These are phyloP conservation scores for Anagyrus pseudococci DNA, from an alignment of 2,888 invertebrate genomes.

Conservation along the genomic window DNA sequence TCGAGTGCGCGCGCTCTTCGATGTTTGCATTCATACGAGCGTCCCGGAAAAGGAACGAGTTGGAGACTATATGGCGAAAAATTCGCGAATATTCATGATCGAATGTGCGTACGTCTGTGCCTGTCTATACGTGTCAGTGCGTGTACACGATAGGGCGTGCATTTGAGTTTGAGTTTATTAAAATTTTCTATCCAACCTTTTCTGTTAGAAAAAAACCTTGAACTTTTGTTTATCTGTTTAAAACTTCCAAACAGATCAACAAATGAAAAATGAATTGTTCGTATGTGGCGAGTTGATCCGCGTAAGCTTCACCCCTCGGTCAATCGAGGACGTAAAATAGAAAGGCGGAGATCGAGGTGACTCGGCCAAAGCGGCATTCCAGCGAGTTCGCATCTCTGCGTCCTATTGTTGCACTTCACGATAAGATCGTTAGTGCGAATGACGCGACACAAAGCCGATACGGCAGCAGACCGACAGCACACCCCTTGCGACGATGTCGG, in stretches of 20 bases:
- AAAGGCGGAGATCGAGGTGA: slow-evolving; percentile 18
- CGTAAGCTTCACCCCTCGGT: too few relatives aligned
- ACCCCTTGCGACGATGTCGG: slow-evolving; percentile 22
- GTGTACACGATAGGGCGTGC: too few relatives aligned
- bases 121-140: background rate
- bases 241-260: background rate
- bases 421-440: slow-evolving; percentile 40
- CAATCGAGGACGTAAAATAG: slow-evolving; percentile 20
- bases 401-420: slow-evolving; percentile 39
- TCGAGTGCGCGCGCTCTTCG: slow-evolving; percentile 26
- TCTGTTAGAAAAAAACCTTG: too few relatives aligned
- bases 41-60: background rate
- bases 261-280: too few relatives aligned
- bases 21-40: slow-evolving; percentile 13
- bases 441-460: slow-evolving; percentile 35
- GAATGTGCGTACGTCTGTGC: background rate
- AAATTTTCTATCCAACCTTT: background rate
- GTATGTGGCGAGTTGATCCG: too few relatives aligned
- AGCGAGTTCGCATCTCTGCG: slow-evolving; percentile 29
- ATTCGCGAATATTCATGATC: background rate
- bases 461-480: slow-evolving; percentile 1
- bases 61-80: slow-evolving; percentile 6
- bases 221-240: too few relatives aligned
- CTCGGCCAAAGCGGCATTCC: slow-evolving; percentile 39
- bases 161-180: too few relatives aligned